These are phyloP conservation scores for Haliclona indistincta DNA, from an alignment of 37 sponge, comb jelly and placozoan genomes.

Conservation along the genomic window DNA sequence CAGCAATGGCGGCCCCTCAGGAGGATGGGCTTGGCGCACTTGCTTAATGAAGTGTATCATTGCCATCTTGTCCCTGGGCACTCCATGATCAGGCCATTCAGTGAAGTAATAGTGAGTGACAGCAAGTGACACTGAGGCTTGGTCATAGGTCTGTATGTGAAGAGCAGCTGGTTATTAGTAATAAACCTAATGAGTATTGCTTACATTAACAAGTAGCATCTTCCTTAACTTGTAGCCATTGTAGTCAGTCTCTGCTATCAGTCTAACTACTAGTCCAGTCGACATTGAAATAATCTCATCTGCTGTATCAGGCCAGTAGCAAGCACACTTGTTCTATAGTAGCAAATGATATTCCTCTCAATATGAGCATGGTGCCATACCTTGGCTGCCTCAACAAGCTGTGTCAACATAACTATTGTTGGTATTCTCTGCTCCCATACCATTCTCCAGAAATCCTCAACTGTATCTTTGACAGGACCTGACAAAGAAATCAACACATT, in stretches of 20 bases:
- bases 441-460: constrained; percentile 74
- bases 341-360: no score
- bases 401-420: constrained; percentile 71
- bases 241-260: constrained; percentile 25
- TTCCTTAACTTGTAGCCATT: constrained; percentile 66
- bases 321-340: constrained; percentile 81
- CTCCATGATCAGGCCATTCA: constrained; percentile 79
- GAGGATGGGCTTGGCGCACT: constrained; percentile 58
- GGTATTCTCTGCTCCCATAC: constrained; percentile 51
- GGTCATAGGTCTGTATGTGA: background rate
- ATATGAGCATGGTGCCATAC: constrained; percentile 5
- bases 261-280: constrained; percentile 41
- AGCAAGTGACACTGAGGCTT: constrained; percentile 27
- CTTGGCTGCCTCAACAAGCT: constrained; percentile 54
- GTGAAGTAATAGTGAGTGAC: constrained; percentile 68
- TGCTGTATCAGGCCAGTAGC: constrained; percentile 71
- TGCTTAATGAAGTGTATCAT: constrained; percentile 69
- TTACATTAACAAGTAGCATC: constrained; percentile 43
- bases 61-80: constrained; percentile 82
- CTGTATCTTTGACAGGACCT: constrained; percentile 59
- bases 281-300: constrained; percentile 23
- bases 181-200: background rate
- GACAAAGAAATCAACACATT: background rate
- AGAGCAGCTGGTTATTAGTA: no score
- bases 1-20: constrained; percentile 48